Conservation (phyloP, 2,797 vertebrate species). For the Micrastur ruficollis region DNA sequence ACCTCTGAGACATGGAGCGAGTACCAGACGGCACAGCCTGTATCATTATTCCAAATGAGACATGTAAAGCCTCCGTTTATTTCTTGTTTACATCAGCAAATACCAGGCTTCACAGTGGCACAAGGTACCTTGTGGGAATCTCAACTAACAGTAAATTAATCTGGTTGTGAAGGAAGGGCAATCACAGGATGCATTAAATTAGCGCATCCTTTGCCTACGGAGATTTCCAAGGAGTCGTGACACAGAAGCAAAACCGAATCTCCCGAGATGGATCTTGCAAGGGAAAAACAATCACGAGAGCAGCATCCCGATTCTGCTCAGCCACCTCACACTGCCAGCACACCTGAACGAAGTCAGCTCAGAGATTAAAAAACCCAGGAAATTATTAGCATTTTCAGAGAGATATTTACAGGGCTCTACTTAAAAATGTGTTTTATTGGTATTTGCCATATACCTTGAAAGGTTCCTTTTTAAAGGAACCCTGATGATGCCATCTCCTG, state of each 20-base stretch:
- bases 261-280: background rate
- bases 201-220: constrained; percentile 16
- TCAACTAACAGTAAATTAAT: constrained; percentile 24
- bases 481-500: background rate
- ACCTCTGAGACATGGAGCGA: background rate
- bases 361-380: background rate
- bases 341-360: background rate
- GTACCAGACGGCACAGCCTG: background rate
- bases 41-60: constrained; percentile 26
- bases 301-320: background rate
- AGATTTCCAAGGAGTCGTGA: constrained; percentile 50
- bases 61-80: background rate
- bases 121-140: background rate
- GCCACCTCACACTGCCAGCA: background rate
- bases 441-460: background rate
- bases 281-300: background rate
- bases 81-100: constrained; percentile 31
- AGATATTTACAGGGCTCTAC: background rate
- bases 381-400: background rate
- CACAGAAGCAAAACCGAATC: background rate
- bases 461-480: background rate
- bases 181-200: constrained; percentile 23
- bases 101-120: background rate
- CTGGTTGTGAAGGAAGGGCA: constrained; percentile 11
- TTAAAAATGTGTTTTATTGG: background rate